phyloP scores from a whole-genome alignment of 2,797 vertebrate species.

The Cynodonichthys magdalenae region DNA sequence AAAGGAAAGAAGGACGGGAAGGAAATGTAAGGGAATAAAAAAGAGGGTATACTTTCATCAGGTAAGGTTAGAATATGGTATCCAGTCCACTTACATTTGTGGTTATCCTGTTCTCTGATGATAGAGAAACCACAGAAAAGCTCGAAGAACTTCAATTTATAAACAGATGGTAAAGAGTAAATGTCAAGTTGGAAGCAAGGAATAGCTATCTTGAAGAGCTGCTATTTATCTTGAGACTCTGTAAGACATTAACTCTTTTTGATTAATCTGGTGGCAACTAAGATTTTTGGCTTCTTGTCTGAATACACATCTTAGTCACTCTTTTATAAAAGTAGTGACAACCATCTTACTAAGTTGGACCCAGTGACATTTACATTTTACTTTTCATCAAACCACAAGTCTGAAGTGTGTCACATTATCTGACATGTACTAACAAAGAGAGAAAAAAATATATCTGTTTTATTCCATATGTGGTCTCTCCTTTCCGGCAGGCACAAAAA shows the following conservation, averaged over 20 bases:
- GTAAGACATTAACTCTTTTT: background rate
- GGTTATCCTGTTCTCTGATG: conserved; percentile 1
- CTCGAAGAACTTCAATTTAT: conserved; percentile 11
- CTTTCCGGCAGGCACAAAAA: background rate
- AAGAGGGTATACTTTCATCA: conserved; percentile 26
- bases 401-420: background rate
- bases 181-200: conserved; percentile 10
- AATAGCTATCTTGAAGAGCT: conserved; percentile 9
- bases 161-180: conserved; percentile 7
- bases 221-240: conserved; percentile 12
- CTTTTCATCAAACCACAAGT: conserved; percentile 3
- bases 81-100: conserved; percentile 1
- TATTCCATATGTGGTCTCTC: too few species aligned
- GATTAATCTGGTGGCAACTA: background rate
- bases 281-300: background rate
- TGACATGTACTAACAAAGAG: background rate
- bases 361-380: conserved; percentile 4
- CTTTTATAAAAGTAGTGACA: background rate
- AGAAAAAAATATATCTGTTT: background rate
- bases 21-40: background rate
- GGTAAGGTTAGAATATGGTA: conserved; percentile 22
- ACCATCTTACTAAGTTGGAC: background rate
- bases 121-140: conserved; percentile 4
- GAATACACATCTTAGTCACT: background rate
- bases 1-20: background rate